Evolutionary conservation across 2,113 vertebrate species (phyloP).

Genomic region (Otis tarda): DNA sequence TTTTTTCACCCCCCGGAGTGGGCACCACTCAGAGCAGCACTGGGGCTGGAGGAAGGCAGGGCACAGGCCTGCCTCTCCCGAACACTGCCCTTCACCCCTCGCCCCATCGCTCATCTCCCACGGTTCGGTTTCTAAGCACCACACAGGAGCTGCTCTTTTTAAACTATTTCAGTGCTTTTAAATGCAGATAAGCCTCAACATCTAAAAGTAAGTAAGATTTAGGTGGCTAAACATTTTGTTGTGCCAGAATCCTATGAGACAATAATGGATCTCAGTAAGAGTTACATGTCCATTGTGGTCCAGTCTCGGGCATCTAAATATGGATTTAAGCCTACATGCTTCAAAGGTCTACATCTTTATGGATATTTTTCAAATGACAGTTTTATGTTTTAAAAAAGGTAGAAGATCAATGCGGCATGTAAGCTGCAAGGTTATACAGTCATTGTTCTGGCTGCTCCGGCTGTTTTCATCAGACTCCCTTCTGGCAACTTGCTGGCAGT

Average conservation of each 20-base stretch:
- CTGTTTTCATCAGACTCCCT: not conserved
- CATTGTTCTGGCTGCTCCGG: not conserved
- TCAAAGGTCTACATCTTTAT: not conserved
- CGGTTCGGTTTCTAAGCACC: not conserved
- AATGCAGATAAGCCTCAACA: not conserved
- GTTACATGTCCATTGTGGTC: not conserved
- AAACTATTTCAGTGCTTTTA: not conserved
- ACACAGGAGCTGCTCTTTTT: not conserved
- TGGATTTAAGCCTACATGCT: not conserved
- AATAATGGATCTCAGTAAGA: not conserved
- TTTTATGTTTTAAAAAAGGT: not conserved
- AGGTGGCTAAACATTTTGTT: not conserved
- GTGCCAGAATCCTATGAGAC: not conserved
- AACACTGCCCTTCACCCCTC: not conserved
- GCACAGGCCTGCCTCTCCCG: not conserved
- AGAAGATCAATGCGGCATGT: not conserved
- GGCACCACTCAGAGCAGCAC: not conserved
- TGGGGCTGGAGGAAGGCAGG: not conserved
- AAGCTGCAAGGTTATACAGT: not conserved
- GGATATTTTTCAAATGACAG: not conserved
- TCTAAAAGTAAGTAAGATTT: not conserved
- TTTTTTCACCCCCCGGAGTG: not conserved
- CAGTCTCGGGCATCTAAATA: not conserved
- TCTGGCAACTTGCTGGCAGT: not conserved
- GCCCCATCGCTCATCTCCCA: rapidly evolving